phyloP scores from a whole-genome alignment of 1,140 invertebrate genomes.

The Dreissena polymorpha region DNA sequence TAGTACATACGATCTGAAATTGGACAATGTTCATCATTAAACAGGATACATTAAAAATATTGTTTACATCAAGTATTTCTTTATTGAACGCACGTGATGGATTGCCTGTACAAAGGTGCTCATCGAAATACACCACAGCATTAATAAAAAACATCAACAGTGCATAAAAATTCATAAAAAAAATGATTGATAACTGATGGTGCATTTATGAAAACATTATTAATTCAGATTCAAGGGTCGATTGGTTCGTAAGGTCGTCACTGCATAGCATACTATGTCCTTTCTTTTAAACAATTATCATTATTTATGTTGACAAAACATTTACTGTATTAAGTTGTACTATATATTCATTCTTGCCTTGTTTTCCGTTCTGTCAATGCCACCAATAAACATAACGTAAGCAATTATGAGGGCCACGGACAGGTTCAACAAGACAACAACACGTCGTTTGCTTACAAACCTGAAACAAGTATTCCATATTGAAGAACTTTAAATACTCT shows the following conservation, averaged over 20 bases:
- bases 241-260: not conserved
- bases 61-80: too few relatives aligned
- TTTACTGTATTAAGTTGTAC: too few relatives aligned
- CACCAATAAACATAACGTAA: conserved; percentile 62
- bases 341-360: conserved; percentile 40
- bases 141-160: too few relatives aligned
- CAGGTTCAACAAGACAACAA: conserved; percentile 58
- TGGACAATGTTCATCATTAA: too few relatives aligned
- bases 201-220: too few relatives aligned
- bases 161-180: too few relatives aligned
- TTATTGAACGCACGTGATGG: too few relatives aligned
- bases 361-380: conserved; percentile 58
- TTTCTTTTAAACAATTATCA: not conserved
- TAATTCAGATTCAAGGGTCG: not conserved
- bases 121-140: too few relatives aligned
- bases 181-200: too few relatives aligned
- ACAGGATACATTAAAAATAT: too few relatives aligned
- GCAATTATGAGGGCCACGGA: conserved; percentile 60
- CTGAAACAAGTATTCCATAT: conserved; percentile 15
- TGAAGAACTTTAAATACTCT: not conserved
- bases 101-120: too few relatives aligned
- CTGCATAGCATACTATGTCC: not conserved
- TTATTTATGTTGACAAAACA: not conserved
- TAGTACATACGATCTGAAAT: conserved; percentile 55
- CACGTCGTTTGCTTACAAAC: conserved; percentile 38